Evolutionary conservation across 2,888 invertebrate species (phyloP), one percentile per base, ranked within the genome.

Genomic region (Ophion costatus): DNA sequence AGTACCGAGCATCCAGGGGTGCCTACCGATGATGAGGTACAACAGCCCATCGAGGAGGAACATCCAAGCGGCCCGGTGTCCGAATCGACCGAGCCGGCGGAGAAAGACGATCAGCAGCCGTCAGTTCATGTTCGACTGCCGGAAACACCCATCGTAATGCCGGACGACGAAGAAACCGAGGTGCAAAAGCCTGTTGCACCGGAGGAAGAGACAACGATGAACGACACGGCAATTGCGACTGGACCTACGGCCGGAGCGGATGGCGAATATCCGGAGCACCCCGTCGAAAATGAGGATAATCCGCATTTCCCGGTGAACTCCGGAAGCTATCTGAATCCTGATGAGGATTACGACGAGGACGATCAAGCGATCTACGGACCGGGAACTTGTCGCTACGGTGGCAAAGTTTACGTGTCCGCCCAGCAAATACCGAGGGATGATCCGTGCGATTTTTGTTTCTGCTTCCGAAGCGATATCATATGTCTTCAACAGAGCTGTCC

Each of bases 381-480:
- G 20, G 98, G 98, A 88, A 98, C 98, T 73, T 98, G 98, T 91
- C 95, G 98, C 90, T 98, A 98, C 90, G 98, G 98, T 82, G 98
- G 98, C 90, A 98, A 98, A 94, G 96, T 98, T 70, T 98, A 98
- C 93, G 98, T 98, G 63, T 98, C 98, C 1, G 98, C 98, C 1
- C 98, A 98, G 94, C 98, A 98, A 94, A 98, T 98, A 91, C 98
- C 98, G 61, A 95, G 98, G 89, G 98, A 98, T 90, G 98, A 98
- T 94, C 98, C 98, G 33, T 98, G 98, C 93, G 98, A 98, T 93
- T 98, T 98, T 95, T 98, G 98, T 94, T 98, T 98, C 96, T 98
- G 98, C 95, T 98, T 98, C 95, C 96, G 98, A 94, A 98, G 98
- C 93, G 98, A 98, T 92, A 98, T 98, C 90, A 98, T 98, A 91